Percentiles rank a stretch among this genome's conserved stretches.
These are phyloP conservation scores for Euzetes globulus DNA, from an alignment of 2,888 invertebrate genomes.

Conservation along the genomic window DNA sequence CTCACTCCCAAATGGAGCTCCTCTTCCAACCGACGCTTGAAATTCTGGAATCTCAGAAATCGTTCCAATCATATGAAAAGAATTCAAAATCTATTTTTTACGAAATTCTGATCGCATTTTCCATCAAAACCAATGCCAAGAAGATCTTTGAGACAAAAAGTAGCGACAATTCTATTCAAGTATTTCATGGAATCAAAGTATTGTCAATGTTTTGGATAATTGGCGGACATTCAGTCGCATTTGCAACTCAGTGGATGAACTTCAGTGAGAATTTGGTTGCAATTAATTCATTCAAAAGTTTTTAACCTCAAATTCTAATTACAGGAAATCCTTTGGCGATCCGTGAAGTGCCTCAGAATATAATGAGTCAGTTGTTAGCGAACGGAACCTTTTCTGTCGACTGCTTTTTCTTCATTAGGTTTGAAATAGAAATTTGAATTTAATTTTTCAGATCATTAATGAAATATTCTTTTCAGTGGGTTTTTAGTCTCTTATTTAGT, in stretches of 20 bases:
- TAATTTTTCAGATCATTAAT: neutral
- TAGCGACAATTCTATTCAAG: conserved; percentile 30
- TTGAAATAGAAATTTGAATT: neutral
- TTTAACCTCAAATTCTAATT: neutral
- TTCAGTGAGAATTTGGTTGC: conserved; percentile 38
- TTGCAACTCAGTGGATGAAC: conserved; percentile 39
- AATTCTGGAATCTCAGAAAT: neutral
- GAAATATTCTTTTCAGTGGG: conserved; percentile 43
- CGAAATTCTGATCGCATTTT: conserved; percentile 38
- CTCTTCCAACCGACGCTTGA: neutral
- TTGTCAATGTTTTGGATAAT: conserved; percentile 42
- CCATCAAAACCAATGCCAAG: conserved; percentile 36
- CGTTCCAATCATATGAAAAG: neutral
- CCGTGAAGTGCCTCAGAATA: conserved; percentile 42
- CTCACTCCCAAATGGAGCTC: conserved; percentile 7
- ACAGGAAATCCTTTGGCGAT: conserved; percentile 43
- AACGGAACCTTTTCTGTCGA: conserved; percentile 46
- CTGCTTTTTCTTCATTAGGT: conserved; percentile 46
- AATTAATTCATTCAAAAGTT: neutral
- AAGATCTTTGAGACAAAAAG: conserved; percentile 38
- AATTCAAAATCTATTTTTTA: neutral
- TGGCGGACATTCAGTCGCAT: conserved; percentile 41
- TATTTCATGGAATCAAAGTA: conserved; percentile 40
- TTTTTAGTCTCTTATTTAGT: conserved; percentile 44
- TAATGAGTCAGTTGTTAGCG: conserved; percentile 44